Evolutionary conservation across 2,888 invertebrate species (phyloP).

Genomic region (Eilema griseolum): DNA sequence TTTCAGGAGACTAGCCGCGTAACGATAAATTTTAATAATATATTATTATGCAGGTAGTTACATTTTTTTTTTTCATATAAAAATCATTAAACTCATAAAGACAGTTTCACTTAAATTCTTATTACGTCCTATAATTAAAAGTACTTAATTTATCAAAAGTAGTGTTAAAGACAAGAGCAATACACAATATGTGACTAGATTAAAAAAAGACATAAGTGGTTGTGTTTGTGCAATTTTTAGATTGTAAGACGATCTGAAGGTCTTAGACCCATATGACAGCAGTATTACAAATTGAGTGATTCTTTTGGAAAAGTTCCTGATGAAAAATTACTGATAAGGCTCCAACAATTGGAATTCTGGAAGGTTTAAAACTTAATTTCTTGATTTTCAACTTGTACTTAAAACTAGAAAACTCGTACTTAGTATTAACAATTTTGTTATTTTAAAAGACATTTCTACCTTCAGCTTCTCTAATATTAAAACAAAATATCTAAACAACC

Average conservation of each 20-base stretch:
- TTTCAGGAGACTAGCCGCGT: background rate
- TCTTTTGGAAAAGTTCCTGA: conserved; percentile 25
- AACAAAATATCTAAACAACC: background rate
- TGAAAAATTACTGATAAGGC: background rate
- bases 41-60: background rate
- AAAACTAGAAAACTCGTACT: conserved; percentile 22
- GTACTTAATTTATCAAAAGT: conserved; percentile 62
- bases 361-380: background rate
- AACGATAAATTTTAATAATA: background rate
- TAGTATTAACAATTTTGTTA: conserved; percentile 22
- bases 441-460: conserved; percentile 17
- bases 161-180: conserved; percentile 73
- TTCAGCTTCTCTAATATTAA: background rate
- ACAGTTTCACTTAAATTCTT: conserved; percentile 27
- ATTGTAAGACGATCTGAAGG: conserved; percentile 70
- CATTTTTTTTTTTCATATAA: no score
- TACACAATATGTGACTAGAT: conserved; percentile 80
- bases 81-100: conserved; percentile 13
- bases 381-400: background rate
- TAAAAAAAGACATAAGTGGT: conserved; percentile 83
- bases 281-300: conserved; percentile 46
- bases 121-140: conserved; percentile 51
- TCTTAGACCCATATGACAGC: conserved; percentile 66
- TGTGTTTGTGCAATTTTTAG: conserved; percentile 86
- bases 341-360: conserved; percentile 7